Conservation (phyloP, 2,797 vertebrate genomes). For the Sebastes hubbsi region DNA sequence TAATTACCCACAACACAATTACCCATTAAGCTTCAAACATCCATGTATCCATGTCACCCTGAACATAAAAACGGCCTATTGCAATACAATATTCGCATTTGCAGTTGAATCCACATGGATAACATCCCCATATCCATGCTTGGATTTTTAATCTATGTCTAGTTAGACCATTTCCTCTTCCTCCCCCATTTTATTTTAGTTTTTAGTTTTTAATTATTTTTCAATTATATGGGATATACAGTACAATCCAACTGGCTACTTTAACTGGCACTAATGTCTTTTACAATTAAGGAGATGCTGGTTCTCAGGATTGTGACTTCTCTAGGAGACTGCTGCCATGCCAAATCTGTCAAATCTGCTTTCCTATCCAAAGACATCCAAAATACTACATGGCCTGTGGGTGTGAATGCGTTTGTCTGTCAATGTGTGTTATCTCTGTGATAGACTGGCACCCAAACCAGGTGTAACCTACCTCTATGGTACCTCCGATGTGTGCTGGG, state of each 20-base stretch:
- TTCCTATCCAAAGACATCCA: background rate
- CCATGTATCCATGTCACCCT: constrained; percentile 15
- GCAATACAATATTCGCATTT: background rate
- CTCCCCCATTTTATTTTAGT: background rate
- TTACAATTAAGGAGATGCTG: background rate
- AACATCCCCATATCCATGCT: background rate
- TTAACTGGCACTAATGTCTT: background rate
- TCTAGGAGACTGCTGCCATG: background rate
- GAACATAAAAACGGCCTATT: constrained; percentile 12
- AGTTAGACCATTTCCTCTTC: background rate
- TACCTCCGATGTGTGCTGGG: background rate
- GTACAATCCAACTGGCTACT: background rate
- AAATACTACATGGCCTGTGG: background rate
- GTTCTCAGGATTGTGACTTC: background rate
- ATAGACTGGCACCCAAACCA: background rate
- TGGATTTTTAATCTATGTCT: background rate
- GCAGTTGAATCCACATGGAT: background rate
- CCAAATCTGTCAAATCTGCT: background rate
- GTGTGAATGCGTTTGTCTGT: constrained; percentile 29
- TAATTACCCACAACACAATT: constrained; percentile 40
- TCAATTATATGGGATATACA: background rate
- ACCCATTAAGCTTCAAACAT: constrained; percentile 28
- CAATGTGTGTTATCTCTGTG: background rate
- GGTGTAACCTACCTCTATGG: background rate
- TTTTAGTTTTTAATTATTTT: background rate